phyloP scores from a whole-genome alignment of 2,888 invertebrate genomes.

The Parapristionchus giblindavisi region DNA sequence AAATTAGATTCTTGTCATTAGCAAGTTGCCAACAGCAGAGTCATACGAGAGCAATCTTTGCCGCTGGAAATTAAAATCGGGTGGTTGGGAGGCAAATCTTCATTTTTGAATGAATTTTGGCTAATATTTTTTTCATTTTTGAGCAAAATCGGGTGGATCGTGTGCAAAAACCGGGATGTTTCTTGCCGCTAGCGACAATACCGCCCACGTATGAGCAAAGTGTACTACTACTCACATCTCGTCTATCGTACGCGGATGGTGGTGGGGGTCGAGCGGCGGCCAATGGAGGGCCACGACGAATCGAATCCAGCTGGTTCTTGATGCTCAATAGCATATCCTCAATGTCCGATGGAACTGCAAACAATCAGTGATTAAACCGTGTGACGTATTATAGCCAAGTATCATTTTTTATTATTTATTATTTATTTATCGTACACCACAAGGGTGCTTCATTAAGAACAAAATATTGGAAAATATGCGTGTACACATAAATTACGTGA shows the following conservation, averaged over 20 bases:
- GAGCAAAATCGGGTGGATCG: not conserved
- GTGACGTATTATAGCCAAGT: not conserved
- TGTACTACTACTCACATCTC: conserved; percentile 20
- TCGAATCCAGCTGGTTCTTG: not conserved
- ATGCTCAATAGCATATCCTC: conserved; percentile 1
- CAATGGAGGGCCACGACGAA: not conserved
- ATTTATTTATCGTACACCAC: too few species aligned
- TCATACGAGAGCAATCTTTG: too few species aligned
- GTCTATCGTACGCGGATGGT: conserved; percentile 25
- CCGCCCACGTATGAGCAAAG: not conserved
- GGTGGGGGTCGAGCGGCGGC: conserved; percentile 2
- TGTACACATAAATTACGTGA: not conserved
- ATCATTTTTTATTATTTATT: too few species aligned
- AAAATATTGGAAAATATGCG: not conserved
- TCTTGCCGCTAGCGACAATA: not conserved
- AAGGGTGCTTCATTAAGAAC: not conserved
- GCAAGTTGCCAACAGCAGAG: too few species aligned
- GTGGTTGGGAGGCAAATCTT: too few species aligned
- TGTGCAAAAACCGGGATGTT: not conserved
- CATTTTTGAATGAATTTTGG: too few species aligned
- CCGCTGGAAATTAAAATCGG: too few species aligned
- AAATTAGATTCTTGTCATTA: too few species aligned
- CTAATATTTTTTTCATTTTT: not conserved
- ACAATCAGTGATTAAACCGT: not conserved
- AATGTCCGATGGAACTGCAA: not conserved